A percentile compares a stretch with the other conserved stretches of the same genome.
These are phyloP conservation scores for Teinopalpus imperialis DNA, from an alignment of 2,888 invertebrate species.

Conservation along the genomic window DNA sequence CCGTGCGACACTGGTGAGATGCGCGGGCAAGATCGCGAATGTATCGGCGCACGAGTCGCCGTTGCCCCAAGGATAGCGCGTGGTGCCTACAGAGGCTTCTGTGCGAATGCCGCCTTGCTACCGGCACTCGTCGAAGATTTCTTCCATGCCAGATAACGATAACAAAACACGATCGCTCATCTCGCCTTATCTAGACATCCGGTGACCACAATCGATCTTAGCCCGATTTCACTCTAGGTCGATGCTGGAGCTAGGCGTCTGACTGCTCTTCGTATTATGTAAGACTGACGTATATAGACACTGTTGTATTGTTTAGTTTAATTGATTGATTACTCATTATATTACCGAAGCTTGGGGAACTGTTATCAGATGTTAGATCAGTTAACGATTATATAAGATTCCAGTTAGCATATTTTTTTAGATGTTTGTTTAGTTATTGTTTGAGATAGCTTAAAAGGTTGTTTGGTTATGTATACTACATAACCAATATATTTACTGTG, in stretches of 20 bases:
- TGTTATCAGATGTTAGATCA: slow-evolving; percentile 8
- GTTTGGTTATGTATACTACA: too few relatives aligned
- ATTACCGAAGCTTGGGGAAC: slow-evolving; percentile 1
- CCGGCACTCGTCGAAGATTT: slow-evolving; percentile 63
- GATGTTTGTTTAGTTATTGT: too few relatives aligned
- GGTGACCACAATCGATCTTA: slow-evolving; percentile 62
- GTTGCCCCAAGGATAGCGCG: slow-evolving; percentile 69
- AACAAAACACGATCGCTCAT: slow-evolving; percentile 70
- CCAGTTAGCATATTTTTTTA: too few relatives aligned
- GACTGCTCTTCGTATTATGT: slow-evolving; percentile 31
- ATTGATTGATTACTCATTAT: slow-evolving; percentile 22
- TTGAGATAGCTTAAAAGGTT: too few relatives aligned
- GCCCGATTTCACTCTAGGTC: slow-evolving; percentile 40
- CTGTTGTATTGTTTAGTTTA: slow-evolving; percentile 18
- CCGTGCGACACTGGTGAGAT: slow-evolving; percentile 45
- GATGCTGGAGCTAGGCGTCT: slow-evolving; percentile 35
- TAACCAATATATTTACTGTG: too few relatives aligned
- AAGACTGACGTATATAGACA: slow-evolving; percentile 31
- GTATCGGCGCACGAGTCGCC: slow-evolving; percentile 27
- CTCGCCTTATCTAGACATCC: slow-evolving; percentile 62
- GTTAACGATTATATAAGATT: slow-evolving; percentile 10
- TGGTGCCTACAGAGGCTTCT: slow-evolving; percentile 72
- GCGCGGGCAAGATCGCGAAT: slow-evolving; percentile 39
- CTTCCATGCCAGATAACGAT: slow-evolving; percentile 74
- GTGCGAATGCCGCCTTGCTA: slow-evolving; percentile 69